Evolutionary conservation across 1,140 invertebrate genomes (phyloP).

Genomic region (Hylaeus volcanicus): DNA sequence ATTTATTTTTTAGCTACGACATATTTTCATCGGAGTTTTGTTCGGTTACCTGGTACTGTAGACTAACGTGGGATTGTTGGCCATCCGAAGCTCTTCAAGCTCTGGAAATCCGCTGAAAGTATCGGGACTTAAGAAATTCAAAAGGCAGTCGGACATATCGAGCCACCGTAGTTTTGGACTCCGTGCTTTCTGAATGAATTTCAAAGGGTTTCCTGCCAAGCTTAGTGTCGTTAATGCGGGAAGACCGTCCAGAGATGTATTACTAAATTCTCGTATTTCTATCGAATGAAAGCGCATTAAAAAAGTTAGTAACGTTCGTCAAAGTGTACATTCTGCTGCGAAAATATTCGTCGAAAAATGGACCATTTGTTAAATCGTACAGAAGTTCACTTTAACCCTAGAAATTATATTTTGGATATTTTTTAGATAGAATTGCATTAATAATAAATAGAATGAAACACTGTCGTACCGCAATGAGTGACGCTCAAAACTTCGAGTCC

Average conservation of each 20-base stretch:
- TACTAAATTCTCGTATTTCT: conserved; percentile 66
- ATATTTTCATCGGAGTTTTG: conserved; percentile 27
- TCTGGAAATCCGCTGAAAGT: conserved; percentile 69
- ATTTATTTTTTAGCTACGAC: not conserved
- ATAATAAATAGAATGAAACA: too few species aligned
- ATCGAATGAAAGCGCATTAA: not conserved
- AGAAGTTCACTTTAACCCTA: too few species aligned
- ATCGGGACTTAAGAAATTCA: conserved; percentile 69
- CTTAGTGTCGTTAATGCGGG: conserved; percentile 67
- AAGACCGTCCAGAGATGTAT: conserved; percentile 63
- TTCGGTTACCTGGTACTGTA: conserved; percentile 70
- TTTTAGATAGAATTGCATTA: too few species aligned
- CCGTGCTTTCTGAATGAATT: conserved; percentile 62
- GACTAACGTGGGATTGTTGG: conserved; percentile 71
- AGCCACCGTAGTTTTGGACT: conserved; percentile 70
- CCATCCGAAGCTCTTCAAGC: conserved; percentile 69
- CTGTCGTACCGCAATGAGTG: conserved; percentile 70
- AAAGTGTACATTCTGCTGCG: not conserved
- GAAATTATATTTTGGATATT: too few species aligned
- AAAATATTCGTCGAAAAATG: not conserved
- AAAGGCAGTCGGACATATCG: conserved; percentile 73
- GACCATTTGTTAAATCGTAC: too few species aligned
- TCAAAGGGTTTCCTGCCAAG: conserved; percentile 72
- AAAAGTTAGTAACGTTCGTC: not conserved
- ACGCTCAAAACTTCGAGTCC: conserved; percentile 65